Evolutionary conservation across 2,888 invertebrate species (phyloP).

Genomic region (Thera obeliscata): DNA sequence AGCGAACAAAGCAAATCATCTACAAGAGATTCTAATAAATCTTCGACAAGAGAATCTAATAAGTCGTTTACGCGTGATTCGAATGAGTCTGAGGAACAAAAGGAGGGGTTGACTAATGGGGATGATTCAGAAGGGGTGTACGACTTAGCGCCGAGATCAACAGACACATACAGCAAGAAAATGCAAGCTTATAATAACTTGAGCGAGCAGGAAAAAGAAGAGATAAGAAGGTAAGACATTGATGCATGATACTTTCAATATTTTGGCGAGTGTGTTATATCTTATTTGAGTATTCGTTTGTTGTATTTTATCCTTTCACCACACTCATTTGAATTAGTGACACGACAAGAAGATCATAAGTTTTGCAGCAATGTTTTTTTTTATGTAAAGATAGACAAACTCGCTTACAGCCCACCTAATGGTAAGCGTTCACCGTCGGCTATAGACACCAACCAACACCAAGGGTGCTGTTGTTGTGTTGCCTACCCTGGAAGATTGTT

Average conservation of each 20-base stretch:
- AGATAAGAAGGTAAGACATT: slow-evolving; percentile 67
- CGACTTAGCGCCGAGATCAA: slow-evolving; percentile 72
- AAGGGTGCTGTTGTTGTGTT: too few relatives aligned
- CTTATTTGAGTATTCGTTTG: too few relatives aligned
- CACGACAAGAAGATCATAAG: too few relatives aligned
- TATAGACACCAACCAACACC: too few relatives aligned
- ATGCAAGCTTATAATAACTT: slow-evolving; percentile 79
- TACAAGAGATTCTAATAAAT: slow-evolving; percentile 43
- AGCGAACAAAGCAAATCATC: slow-evolving; percentile 61
- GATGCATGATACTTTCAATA: background rate
- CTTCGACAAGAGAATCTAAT: slow-evolving; percentile 3
- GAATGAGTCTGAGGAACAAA: slow-evolving; percentile 57
- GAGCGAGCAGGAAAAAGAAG: slow-evolving; percentile 77
- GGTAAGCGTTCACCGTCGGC: too few relatives aligned
- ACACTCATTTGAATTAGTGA: too few relatives aligned
- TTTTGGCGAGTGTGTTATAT: too few relatives aligned
- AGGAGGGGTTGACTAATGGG: slow-evolving; percentile 66
- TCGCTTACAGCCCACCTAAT: too few relatives aligned
- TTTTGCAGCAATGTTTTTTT: too few relatives aligned
- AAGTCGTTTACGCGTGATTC: slow-evolving; percentile 65
- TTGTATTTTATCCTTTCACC: too few relatives aligned
- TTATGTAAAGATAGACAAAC: too few relatives aligned
- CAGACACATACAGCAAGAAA: slow-evolving; percentile 77
- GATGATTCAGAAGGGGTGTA: slow-evolving; percentile 76
- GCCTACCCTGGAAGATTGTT: too few relatives aligned